A percentile compares a stretch with the other conserved stretches of the same genome.
Evolutionary conservation across 1,140 invertebrate genomes (phyloP).

Genomic region (Physella acuta): DNA sequence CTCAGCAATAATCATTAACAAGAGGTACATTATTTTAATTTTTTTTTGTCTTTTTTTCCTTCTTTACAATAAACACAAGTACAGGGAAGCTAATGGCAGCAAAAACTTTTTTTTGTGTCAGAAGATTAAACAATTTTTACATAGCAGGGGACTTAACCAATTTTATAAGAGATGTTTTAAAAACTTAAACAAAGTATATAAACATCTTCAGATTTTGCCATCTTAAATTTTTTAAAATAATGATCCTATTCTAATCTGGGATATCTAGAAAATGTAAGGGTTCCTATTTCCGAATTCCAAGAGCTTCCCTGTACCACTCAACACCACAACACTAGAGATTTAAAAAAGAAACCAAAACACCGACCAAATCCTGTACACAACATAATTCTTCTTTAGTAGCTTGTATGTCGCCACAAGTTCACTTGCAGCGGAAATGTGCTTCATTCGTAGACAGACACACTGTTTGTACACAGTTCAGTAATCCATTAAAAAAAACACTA

Average conservation of each 20-base stretch:
- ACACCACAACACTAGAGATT: slow-evolving; percentile 13
- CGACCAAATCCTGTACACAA: slow-evolving; percentile 13
- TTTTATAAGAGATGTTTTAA: neutral
- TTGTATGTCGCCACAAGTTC: neutral
- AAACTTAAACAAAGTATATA: neutral
- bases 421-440: slow-evolving; percentile 16
- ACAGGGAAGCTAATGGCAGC: neutral
- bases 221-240: neutral
- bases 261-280: neutral
- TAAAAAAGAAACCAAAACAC: neutral
- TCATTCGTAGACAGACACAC: neutral
- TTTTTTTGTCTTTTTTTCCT: neutral
- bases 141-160: neutral
- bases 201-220: neutral
- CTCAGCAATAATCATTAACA: neutral
- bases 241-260: neutral
- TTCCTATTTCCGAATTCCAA: neutral
- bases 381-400: neutral
- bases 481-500: neutral
- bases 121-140: neutral
- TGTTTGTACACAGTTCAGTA: neutral
- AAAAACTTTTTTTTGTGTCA: neutral
- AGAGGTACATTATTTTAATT: neutral
- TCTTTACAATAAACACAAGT: neutral
- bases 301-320: neutral